These are phyloP conservation scores for Cyrtorhinus lividipennis DNA, from an alignment of 1,140 invertebrate genomes.

Conservation along the genomic window DNA sequence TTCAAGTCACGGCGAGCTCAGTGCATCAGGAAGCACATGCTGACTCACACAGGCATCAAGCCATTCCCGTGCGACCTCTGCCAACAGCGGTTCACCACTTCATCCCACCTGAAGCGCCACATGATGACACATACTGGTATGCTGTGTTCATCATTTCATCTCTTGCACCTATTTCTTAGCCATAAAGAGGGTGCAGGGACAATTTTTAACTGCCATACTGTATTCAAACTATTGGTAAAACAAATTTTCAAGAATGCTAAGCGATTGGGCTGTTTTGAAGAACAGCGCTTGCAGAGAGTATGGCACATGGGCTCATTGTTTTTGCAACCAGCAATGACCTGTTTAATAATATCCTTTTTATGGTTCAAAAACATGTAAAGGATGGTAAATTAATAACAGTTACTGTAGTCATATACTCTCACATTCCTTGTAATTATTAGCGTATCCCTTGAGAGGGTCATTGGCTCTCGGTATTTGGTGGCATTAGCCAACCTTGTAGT, in stretches of 20 bases:
- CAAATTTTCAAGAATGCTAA: background rate
- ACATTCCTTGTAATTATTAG: no score
- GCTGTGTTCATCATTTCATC: background rate
- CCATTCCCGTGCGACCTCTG: conserved; percentile 43
- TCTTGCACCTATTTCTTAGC: background rate
- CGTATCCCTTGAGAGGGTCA: no score
- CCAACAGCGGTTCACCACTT: conserved; percentile 26
- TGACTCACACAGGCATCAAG: conserved; percentile 43
- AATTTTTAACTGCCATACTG: background rate
- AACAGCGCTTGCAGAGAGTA: no score
- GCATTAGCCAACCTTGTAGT: no score
- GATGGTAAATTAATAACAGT: no score
- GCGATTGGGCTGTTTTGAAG: no score
- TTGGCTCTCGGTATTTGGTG: no score
- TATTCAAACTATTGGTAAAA: background rate
- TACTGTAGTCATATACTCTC: no score
- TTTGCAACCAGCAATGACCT: no score
- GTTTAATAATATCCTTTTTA: no score
- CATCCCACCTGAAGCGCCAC: conserved; percentile 31
- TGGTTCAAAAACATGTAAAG: no score
- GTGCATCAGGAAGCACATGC: conserved; percentile 31
- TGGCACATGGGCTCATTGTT: no score
- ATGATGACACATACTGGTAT: conserved; percentile 29
- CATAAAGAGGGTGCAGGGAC: background rate
- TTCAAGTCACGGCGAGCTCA: conserved; percentile 23